Evolutionary conservation across 2,113 vertebrate species (phyloP).

Genomic region (Psammodynastes pulverulentus): DNA sequence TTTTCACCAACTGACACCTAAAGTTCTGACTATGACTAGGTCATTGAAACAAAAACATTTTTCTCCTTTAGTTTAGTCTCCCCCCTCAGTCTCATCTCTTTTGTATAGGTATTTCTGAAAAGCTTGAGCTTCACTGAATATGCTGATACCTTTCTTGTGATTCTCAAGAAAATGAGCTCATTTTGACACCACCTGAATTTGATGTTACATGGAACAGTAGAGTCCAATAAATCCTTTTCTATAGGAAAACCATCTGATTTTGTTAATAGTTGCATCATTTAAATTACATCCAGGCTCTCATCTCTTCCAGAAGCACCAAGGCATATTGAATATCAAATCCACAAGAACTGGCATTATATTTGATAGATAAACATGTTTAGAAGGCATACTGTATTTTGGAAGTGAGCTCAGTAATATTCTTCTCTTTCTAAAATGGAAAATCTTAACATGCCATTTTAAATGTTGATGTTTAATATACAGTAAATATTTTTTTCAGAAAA

Average conservation of each 20-base stretch:
- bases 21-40: neutral
- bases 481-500: neutral
- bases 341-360: neutral
- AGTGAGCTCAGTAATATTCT: neutral
- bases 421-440: neutral
- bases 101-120: neutral
- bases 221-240: neutral
- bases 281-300: neutral
- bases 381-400: neutral
- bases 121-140: neutral
- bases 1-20: neutral
- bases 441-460: neutral
- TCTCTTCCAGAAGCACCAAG: neutral
- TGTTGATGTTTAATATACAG: neutral
- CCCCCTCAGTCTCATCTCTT: neutral
- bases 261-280: neutral
- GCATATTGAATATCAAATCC: neutral
- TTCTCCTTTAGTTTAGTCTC: neutral
- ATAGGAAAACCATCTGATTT: neutral
- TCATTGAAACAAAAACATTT: neutral
- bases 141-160: neutral
- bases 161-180: neutral
- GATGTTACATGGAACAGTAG: neutral
- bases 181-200: neutral
- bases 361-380: neutral